Conservation (phyloP, 1,140 invertebrate species). For the Druon quercuslanigerum region DNA sequence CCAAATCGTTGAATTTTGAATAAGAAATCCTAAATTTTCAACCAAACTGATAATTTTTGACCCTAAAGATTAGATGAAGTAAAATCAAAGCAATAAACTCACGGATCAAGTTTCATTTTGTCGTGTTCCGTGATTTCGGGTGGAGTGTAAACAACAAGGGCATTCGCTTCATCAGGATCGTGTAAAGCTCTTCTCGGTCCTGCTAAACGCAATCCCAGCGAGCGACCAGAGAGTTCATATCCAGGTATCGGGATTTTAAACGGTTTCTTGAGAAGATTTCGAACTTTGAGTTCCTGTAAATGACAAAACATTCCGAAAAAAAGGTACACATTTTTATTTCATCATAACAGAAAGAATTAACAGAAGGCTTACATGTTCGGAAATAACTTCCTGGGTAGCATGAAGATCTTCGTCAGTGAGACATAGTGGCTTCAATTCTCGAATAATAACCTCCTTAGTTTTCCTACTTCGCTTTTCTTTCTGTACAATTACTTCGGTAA, state of each 20-base stretch:
- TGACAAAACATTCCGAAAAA: slow-evolving; percentile 40
- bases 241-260: slow-evolving; percentile 97
- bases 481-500: slow-evolving; percentile 41
- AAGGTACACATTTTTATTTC: slow-evolving; percentile 34
- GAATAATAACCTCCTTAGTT: slow-evolving; percentile 60
- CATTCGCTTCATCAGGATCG: slow-evolving; percentile 95
- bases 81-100: slow-evolving; percentile 52
- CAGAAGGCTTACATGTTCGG: slow-evolving; percentile 70
- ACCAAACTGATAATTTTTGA: too few species aligned
- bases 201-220: slow-evolving; percentile 84
- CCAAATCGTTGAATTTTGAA: too few species aligned
- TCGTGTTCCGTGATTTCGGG: slow-evolving; percentile 89
- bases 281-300: slow-evolving; percentile 86
- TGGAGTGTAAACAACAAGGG: slow-evolving; percentile 93
- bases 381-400: slow-evolving; percentile 62
- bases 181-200: slow-evolving; percentile 87
- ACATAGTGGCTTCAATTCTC: slow-evolving; percentile 61
- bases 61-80: too few species aligned
- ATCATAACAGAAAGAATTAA: slow-evolving; percentile 11
- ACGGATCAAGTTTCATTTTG: slow-evolving; percentile 85
- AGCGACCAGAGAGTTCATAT: slow-evolving; percentile 86
- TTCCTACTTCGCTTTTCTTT: slow-evolving; percentile 58
- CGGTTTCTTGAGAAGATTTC: slow-evolving; percentile 88
- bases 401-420: slow-evolving; percentile 64
- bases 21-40: too few species aligned